Base-by-base conservation (phyloP, 2,888 invertebrate species). In the Eurytoma californica region DNA sequence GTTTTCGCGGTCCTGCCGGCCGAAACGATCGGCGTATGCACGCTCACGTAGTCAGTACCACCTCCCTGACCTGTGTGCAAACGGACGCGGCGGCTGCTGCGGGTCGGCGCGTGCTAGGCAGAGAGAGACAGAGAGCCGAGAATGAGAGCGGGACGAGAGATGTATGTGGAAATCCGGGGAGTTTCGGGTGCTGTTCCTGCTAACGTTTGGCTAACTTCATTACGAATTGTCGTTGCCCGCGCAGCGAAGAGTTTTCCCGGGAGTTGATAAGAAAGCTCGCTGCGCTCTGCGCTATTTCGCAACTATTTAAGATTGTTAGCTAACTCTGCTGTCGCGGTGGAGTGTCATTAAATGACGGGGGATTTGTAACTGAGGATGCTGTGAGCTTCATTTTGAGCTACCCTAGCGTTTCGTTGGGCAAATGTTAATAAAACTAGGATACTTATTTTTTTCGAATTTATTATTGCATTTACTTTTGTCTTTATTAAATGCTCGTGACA, bases 181-280 rank as follows among this genome's bases (percentile, higher is more conserved):
- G 51, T 69, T 55, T 68, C 55, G 55, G n/a, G 68, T 28, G 9
- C 39, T 39, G 39, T 47, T 58, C 47, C 58, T 16, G 47, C 58
- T 69, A 69, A 58, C 58, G 24, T 69, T 69, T 69, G 39, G 69
- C 47, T 47, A 58, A 30, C 58, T 55, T 57, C n/a, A 69, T 69
- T 47, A 24, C 58, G 16, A 16, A 20, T 14, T 20, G 47, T 58
- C 20, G 39, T 58, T 20, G 57, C 69, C n/a, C 5, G 20, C 47
- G 58, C 28, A 5, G 18, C 4, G 68, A 30, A 30, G n/a, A 58
- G 24, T 47, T 69, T 69, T 69, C 39, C 57, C 47, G 69, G 58
- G 47, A n/a, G 58, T 20, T 20, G 58, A 69, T 69, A 63, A 58
- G 57, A 66, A 49, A 49, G 18, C n/a, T 61, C 13, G 14, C 14